Conservation (phyloP, 2,113 vertebrate genomes). For the Acanthisitta chloris region DNA sequence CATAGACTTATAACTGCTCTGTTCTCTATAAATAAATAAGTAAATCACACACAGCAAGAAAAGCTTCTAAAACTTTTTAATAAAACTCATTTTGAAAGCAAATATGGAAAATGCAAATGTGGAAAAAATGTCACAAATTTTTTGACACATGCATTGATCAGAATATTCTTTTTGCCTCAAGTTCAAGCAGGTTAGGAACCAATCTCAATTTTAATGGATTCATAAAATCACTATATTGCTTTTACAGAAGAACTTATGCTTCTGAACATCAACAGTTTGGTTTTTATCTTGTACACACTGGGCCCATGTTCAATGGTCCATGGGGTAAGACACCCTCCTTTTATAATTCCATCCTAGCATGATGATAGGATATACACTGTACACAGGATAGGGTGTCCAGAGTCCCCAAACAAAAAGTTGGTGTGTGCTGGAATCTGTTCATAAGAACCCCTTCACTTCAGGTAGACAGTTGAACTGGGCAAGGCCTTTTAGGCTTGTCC, state of each 20-base stretch:
- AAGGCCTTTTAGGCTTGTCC: neutral
- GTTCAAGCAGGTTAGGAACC: neutral
- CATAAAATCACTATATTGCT: neutral
- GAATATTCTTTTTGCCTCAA: neutral
- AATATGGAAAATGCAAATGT: too few species aligned
- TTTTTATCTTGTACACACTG: rapidly evolving
- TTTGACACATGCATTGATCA: rapidly evolving
- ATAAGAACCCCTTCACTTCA: neutral
- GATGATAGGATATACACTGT: too few species aligned
- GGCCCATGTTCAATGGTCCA: neutral
- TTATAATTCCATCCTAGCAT: neutral
- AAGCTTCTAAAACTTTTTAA: neutral
- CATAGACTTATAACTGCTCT: neutral
- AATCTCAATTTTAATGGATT: neutral
- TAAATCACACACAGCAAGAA: neutral
- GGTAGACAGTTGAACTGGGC: neutral
- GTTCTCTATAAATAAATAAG: neutral
- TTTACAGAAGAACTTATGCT: neutral
- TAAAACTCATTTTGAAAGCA: neutral
- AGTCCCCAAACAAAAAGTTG: neutral
- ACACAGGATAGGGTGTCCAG: too few species aligned
- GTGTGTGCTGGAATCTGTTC: rapidly evolving
- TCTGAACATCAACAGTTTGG: neutral
- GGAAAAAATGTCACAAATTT: neutral
- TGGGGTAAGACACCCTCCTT: neutral